Conservation (phyloP, 2,888 invertebrate genomes). For the Cenopis cana region DNA sequence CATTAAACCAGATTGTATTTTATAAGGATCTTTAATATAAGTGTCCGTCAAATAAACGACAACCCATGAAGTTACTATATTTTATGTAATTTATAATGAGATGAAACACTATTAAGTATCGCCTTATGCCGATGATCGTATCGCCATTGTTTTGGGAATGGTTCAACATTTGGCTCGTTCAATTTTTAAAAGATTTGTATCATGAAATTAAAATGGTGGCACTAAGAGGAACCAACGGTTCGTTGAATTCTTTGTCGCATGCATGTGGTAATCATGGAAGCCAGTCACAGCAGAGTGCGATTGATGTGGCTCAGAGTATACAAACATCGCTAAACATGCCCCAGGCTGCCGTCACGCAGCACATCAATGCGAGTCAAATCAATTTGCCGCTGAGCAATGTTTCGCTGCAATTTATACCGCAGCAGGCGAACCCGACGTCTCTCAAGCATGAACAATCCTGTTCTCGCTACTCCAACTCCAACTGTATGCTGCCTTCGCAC, state of each 20-base stretch:
- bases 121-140: conserved; percentile 73
- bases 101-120: conserved; percentile 49
- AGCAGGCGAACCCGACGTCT: conserved; percentile 58
- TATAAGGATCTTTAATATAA: conserved; percentile 26
- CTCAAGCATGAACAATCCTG: conserved; percentile 69
- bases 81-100: conserved; percentile 48
- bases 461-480: conserved; percentile 68
- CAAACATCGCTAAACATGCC: conserved; percentile 72
- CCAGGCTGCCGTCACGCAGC: conserved; percentile 62
- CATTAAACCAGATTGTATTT: conserved; percentile 36
- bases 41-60: conserved; percentile 13
- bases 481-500: conserved; percentile 70
- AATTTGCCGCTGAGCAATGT: conserved; percentile 69
- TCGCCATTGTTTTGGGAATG: conserved; percentile 80
- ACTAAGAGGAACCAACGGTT: conserved; percentile 73
- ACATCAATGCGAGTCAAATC: conserved; percentile 65
- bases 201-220: conserved; percentile 82
- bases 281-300: conserved; percentile 63
- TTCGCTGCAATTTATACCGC: conserved; percentile 66
- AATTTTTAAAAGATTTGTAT: conserved; percentile 79
- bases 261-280: conserved; percentile 69
- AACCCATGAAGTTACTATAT: conserved; percentile 22
- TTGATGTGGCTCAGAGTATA: conserved; percentile 71
- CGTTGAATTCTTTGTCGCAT: conserved; percentile 68
- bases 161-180: conserved; percentile 79